Evolutionary conservation across 2,113 vertebrate genomes (phyloP), one percentile per base, ranked within the genome.

Genomic region (Prunella himalayana): DNA sequence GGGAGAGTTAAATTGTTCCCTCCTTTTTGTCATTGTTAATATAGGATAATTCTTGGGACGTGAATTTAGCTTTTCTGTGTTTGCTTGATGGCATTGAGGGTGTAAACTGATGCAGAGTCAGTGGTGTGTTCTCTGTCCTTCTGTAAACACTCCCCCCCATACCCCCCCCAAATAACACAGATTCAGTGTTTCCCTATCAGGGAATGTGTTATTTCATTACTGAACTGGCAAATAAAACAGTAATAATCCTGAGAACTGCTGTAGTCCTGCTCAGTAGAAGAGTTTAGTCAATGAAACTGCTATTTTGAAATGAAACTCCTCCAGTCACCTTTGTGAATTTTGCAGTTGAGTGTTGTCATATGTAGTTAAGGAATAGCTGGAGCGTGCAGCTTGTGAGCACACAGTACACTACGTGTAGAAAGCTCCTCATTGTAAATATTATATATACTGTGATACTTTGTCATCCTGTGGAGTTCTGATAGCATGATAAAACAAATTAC

Each of bases 301-400:
- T 84, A 5, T 85, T 91, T 82, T 72, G 78, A 66, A 90, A 65
- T n/a, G 53, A 70, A 92, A 83, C 79, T 83, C 2, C 54, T 54
- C 30, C 53, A 45, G 79, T 94, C 77, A 92, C 77, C 83, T 70
- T 64, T 79, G 86, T 92, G 76, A 50, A 77, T 89, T 73, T 95
- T 92, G 71, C 68, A 51, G 68, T 69, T 82, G 11, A 6, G 15
- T 14, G 49, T 80, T 91, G 75, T 50, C 37, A 1, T 25, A 0
- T 5, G 17, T 60, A 85, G 70, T 92, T 86, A 49, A 61, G 61
- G 57, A 89, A 19, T 35, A 94, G 88, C 84, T 88, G 87, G 87
- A 94, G 71, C 22, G 1, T 22, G 69, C 33, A 59, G 88, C 73
- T 56, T 49, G 51, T 0, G 37, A 66, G 75, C n/a, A 17, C 14